Percentiles rank a stretch among this genome's conserved stretches.
Conservation (phyloP, 1,140 invertebrate genomes). For the Philaenus spumarius region DNA sequence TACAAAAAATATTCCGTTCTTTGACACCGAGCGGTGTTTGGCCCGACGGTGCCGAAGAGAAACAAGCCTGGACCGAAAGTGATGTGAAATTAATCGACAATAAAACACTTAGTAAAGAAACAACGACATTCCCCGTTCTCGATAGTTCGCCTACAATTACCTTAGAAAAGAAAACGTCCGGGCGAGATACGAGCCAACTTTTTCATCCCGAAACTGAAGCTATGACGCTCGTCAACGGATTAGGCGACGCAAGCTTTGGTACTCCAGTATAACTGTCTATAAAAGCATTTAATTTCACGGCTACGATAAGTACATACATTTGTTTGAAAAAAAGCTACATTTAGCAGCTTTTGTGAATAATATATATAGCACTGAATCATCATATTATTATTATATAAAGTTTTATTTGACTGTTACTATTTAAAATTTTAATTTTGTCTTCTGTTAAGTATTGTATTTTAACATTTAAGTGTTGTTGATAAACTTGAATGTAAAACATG, state of each 20-base stretch:
- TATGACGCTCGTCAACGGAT: constrained; percentile 17
- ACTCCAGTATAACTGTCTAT: constrained; percentile 22
- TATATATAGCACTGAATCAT: too few relatives aligned
- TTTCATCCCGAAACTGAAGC: constrained; percentile 17
- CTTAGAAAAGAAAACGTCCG: not conserved
- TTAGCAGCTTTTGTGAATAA: too few relatives aligned
- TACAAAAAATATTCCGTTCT: constrained; percentile 29
- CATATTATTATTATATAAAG: too few relatives aligned
- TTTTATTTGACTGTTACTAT: too few relatives aligned
- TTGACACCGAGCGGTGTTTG: constrained; percentile 21
- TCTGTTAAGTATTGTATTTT: too few relatives aligned
- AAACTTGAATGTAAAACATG: too few relatives aligned
- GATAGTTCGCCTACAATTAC: not conserved
- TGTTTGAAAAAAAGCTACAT: too few relatives aligned
- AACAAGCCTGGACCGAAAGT: not conserved
- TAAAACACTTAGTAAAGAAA: not conserved
- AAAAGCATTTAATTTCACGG: too few relatives aligned
- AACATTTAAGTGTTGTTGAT: too few relatives aligned
- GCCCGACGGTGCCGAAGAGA: constrained; percentile 12
- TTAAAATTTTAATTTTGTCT: too few relatives aligned
- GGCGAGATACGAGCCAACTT: constrained; percentile 17
- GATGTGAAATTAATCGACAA: not conserved
- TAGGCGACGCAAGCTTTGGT: constrained; percentile 26
- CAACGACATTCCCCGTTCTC: too few relatives aligned
- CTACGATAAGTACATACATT: too few relatives aligned